Conservation (phyloP, 2,113 vertebrate genomes). For the Camarhynchus parvulus region DNA sequence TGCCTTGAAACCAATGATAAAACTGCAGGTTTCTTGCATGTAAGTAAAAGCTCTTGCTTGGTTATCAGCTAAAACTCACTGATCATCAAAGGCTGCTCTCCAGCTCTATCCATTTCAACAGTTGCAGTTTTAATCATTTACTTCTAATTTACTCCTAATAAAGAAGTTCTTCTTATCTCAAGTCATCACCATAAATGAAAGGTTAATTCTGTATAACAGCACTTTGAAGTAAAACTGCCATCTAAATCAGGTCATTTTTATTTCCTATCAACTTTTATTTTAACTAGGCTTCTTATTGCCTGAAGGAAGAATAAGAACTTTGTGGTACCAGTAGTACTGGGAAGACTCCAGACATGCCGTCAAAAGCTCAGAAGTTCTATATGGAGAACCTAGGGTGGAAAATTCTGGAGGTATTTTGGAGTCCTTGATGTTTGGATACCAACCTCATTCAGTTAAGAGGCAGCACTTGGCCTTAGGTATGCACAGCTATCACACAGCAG, state of each 20-base stretch:
- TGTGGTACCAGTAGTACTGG: background rate
- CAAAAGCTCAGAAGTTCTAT: background rate
- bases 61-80: background rate
- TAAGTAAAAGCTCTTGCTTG: background rate
- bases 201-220: background rate
- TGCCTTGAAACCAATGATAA: background rate
- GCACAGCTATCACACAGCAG: background rate
- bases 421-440: background rate
- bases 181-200: background rate
- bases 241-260: background rate
- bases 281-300: background rate
- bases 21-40: background rate
- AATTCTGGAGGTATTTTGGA: background rate
- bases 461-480: background rate
- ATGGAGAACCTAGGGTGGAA: fast-evolving
- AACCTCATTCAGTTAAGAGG: background rate
- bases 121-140: background rate
- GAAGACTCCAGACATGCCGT: background rate
- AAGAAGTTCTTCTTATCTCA: background rate
- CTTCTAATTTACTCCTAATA: background rate
- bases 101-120: background rate
- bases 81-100: background rate
- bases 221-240: background rate
- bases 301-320: background rate
- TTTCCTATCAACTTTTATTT: background rate